Evolutionary conservation across 2,113 vertebrate genomes (phyloP), one percentile per base, ranked within the genome.

Genomic region (Dendrocopos noguchii): DNA sequence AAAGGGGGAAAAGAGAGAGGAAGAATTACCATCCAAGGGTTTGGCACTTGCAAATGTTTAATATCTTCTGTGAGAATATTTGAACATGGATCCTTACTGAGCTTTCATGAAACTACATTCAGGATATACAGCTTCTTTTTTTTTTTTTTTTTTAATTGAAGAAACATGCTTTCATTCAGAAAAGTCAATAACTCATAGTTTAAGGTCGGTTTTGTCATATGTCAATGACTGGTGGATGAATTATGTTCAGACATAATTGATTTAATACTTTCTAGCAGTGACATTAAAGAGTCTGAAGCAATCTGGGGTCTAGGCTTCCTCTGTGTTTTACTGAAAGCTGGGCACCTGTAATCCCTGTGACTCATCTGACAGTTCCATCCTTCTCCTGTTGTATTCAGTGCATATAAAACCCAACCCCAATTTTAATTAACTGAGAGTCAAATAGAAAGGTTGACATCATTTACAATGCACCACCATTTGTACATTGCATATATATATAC

Each of bases 151-250:
- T 94, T 91, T 57, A 87, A 93, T 84, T 92, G 75, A 91, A 85
- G 67, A 91, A 90, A 55, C 61, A 46, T 87, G 44, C 53, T 92
- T 89, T 82, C 47, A 64, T 82, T 94, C 87, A 94, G 80, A 81
- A 46, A 86, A 90, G 79, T 91, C 84, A 86, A 31, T 95, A 96
- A 93, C 55, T 95, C 79, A 86, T 83, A 73, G 57, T 59, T 92
- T 94, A 95, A 88, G 59, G 82, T 85, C 84, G 88, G 27, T 91
- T 94, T 94, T 96, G 79, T 94, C 89, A 68, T 78, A 77, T 83
- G 79, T 83, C 89, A 83, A 27, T 94, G 91, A 34, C 76, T 92
- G 39, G 42, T 77, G 67, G 33, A 75, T 89, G 72, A 96, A 77
- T 93, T 87, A 83, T 85, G 50, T 93, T 85, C 57, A 80, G 53